Percentiles rank a stretch among this genome's conserved stretches.
Conservation (phyloP, 2,888 invertebrate species). For the Limenitis camilla region DNA sequence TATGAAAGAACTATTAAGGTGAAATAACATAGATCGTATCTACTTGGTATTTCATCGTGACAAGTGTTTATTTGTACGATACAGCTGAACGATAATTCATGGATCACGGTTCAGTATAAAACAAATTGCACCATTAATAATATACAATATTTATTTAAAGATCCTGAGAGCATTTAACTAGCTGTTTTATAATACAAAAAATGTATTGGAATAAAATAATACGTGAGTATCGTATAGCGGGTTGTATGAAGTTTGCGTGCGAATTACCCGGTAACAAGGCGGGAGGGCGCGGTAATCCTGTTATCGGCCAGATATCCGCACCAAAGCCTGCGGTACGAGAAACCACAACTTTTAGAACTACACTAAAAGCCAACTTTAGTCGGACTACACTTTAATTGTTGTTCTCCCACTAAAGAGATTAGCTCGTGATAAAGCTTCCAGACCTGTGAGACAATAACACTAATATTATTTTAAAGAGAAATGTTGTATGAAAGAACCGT, state of each 20-base stretch:
- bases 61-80: no score
- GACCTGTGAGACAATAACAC: constrained; percentile 1
- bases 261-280: constrained; percentile 55
- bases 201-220: constrained; percentile 26
- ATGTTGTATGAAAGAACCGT: neutral
- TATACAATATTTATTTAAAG: neutral
- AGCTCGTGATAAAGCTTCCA: constrained; percentile 20
- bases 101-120: no score
- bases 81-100: no score
- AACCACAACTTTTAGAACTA: constrained; percentile 42
- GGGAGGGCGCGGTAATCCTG: constrained; percentile 60
- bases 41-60: no score
- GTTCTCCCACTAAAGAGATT: constrained; percentile 28
- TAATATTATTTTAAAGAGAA: neutral
- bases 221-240: constrained; percentile 41
- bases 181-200: neutral
- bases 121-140: no score
- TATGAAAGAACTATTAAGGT: no score
- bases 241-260: constrained; percentile 56
- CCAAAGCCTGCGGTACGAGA: constrained; percentile 35
- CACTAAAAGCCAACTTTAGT: constrained; percentile 38
- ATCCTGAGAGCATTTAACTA: neutral
- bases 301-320: constrained; percentile 58
- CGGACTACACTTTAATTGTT: constrained; percentile 40
- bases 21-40: no score